Conservation (phyloP, 2,888 invertebrate species). For the Dryococelus australis region DNA sequence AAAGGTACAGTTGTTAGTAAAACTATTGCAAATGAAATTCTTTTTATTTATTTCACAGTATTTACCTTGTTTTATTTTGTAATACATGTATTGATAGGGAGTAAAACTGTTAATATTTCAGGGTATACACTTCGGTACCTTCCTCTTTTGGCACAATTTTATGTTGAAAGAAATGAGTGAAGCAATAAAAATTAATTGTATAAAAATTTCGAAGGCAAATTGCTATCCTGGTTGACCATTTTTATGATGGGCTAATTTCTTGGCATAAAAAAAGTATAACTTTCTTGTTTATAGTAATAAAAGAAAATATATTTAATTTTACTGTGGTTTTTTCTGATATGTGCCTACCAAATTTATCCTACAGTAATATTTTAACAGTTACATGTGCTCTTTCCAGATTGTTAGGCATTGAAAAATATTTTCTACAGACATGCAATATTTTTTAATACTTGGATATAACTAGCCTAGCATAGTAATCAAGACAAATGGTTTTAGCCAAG, state of each 20-base stretch:
- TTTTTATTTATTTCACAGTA: background rate
- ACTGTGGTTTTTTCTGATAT: background rate
- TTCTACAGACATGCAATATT: too few relatives aligned
- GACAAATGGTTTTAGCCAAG: too few relatives aligned
- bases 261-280: background rate
- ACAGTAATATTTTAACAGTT: background rate
- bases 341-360: background rate
- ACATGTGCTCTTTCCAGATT: too few relatives aligned
- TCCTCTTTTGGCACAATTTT: background rate
- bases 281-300: slow-evolving; percentile 21
- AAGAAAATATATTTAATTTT: background rate
- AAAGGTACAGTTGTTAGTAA: slow-evolving; percentile 1
- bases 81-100: background rate
- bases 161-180: background rate
- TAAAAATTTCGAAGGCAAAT: background rate
- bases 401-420: too few relatives aligned
- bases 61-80: background rate
- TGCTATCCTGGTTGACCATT: slow-evolving; percentile 26
- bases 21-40: background rate
- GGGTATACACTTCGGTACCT: background rate
- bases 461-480: too few relatives aligned
- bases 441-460: too few relatives aligned
- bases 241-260: slow-evolving; percentile 23
- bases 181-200: background rate
- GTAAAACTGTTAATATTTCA: background rate